A percentile compares a stretch with the other conserved stretches of the same genome.
Conservation (phyloP, 2,797 vertebrate species). For the Oryzias dopingdopingensis region DNA sequence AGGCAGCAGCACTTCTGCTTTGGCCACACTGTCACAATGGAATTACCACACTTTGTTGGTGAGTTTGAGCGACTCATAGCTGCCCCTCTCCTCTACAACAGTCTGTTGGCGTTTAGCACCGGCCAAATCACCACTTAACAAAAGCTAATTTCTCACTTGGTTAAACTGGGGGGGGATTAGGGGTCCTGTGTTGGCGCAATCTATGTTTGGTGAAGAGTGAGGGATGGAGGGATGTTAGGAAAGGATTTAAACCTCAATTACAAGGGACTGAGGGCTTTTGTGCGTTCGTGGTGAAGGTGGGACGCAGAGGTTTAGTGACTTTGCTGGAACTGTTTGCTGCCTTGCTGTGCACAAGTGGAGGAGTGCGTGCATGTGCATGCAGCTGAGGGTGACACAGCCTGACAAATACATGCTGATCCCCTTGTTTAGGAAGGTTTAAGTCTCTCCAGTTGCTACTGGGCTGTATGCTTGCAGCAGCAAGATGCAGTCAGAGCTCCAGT, state of each 20-base stretch:
- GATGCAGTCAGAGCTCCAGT: conserved; percentile 34
- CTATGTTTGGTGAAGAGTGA: conserved; percentile 67
- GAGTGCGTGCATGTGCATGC: conserved; percentile 18
- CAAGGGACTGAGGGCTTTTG: conserved; percentile 64
- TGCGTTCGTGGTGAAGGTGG: conserved; percentile 64
- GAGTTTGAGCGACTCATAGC: conserved; percentile 37
- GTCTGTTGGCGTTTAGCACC: conserved; percentile 67
- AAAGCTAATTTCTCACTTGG: conserved; percentile 82
- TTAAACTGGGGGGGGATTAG: conserved; percentile 78
- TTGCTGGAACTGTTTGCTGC: conserved; percentile 49
- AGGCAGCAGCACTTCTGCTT: conserved; percentile 21
- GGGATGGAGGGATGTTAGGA: conserved; percentile 58
- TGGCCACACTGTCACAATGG: conserved; percentile 58
- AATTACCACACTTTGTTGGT: conserved; percentile 60
- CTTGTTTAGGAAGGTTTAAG: conserved; percentile 77
- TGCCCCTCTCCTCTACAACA: conserved; percentile 66
- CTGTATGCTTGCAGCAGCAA: conserved; percentile 23
- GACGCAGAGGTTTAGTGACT: conserved; percentile 56
- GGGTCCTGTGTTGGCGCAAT: conserved; percentile 61
- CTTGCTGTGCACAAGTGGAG: conserved; percentile 10
- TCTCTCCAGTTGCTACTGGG: conserved; percentile 50
- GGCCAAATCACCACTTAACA: conserved; percentile 80
- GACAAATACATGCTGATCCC: conserved; percentile 78
- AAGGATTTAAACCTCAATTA: conserved; percentile 80
- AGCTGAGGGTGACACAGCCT: conserved; percentile 67